Percentiles rank a stretch among this genome's conserved stretches.
Evolutionary conservation across 2,888 invertebrate genomes (phyloP).

Genomic region (Julus scandinavius): DNA sequence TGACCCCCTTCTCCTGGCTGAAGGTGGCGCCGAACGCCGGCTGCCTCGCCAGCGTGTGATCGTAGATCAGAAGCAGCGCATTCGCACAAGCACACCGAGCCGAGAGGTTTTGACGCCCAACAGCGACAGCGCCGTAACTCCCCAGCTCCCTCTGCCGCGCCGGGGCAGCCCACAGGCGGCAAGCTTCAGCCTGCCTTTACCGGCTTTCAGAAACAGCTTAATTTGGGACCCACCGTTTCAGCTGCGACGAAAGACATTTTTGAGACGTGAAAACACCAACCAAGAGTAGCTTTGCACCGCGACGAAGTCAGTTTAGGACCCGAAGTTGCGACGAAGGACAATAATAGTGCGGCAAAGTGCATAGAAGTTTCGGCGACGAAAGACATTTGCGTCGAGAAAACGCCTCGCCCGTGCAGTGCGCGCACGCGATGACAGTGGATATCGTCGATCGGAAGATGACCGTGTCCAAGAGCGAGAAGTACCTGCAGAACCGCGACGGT

Average conservation of each 20-base stretch:
- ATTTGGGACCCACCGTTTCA: too few relatives aligned
- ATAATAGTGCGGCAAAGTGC: too few relatives aligned
- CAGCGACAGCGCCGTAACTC: not conserved
- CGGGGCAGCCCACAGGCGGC: not conserved
- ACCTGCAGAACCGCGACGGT: not conserved
- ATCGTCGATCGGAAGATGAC: constrained; percentile 48
- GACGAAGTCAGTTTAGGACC: too few relatives aligned
- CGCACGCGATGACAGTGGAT: constrained; percentile 50
- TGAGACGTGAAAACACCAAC: too few relatives aligned
- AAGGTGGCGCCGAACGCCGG: not conserved
- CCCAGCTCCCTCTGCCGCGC: not conserved
- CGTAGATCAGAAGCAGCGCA: too few relatives aligned
- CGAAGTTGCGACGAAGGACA: too few relatives aligned
- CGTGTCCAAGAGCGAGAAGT: constrained; percentile 50
- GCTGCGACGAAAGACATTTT: too few relatives aligned
- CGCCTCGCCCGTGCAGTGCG: not conserved
- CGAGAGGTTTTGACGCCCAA: too few relatives aligned
- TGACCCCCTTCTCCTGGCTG: not conserved
- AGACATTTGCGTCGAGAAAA: not conserved
- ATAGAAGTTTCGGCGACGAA: not conserved
- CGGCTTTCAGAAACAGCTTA: not conserved
- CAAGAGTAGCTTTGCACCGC: too few relatives aligned
- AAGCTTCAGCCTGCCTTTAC: not conserved
- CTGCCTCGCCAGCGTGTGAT: not conserved
- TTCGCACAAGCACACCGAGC: too few relatives aligned